phyloP scores from a whole-genome alignment of 1,140 invertebrate species.

The Metaphire vulgaris region DNA sequence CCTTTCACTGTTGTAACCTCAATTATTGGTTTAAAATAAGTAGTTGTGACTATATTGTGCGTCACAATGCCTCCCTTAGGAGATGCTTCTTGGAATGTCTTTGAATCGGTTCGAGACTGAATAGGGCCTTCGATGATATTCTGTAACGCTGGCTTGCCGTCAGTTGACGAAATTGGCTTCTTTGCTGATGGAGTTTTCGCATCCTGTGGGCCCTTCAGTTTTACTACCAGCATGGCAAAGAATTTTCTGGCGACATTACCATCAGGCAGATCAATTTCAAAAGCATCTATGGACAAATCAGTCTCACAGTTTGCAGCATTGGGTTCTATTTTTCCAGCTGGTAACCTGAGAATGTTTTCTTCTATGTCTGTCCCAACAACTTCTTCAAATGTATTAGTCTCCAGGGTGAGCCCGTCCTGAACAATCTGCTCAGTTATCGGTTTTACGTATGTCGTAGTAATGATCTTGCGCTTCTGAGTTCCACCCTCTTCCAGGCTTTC shows the following conservation, averaged over 20 bases:
- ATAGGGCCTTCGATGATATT: not conserved
- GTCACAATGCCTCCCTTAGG: not conserved
- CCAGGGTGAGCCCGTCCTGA: constrained; percentile 5
- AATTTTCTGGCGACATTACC: not conserved
- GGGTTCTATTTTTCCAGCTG: not conserved
- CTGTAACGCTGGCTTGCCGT: not conserved
- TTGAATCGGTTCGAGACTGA: not conserved
- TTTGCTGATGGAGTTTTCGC: not conserved
- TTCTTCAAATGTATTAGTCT: not conserved
- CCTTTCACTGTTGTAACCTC: not conserved
- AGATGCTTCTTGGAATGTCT: not conserved
- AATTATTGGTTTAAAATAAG: constrained; percentile 6
- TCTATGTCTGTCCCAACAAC: constrained; percentile 14
- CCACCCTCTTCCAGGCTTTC: constrained; percentile 11
- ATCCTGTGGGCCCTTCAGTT: not conserved
- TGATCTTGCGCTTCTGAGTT: constrained; percentile 12
- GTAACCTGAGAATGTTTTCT: not conserved
- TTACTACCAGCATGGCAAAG: not conserved
- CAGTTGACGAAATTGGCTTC: not conserved
- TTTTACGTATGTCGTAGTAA: constrained; percentile 7
- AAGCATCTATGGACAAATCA: not conserved
- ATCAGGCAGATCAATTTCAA: not conserved
- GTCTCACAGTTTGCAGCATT: not conserved
- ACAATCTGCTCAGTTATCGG: not conserved
- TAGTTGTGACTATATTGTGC: not conserved